Evolutionary conservation across 2,888 invertebrate species (phyloP), one percentile per base, ranked within the genome.

Genomic region (Cyclophora albipunctata): DNA sequence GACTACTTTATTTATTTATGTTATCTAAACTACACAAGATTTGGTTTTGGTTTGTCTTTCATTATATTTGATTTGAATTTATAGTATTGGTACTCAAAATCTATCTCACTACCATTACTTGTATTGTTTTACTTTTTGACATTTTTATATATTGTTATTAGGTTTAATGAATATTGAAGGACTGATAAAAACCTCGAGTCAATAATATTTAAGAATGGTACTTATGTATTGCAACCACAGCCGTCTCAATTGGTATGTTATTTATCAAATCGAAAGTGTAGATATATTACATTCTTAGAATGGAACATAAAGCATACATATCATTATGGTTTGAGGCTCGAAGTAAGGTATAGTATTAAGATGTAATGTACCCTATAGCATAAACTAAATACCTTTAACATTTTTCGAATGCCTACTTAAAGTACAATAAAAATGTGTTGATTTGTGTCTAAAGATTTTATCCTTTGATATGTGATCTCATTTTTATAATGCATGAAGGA

Each of bases 401-500:
- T 85, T 84, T 84, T 78, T 67, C 84, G 84, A 80, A 84, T 82
- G 86, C 75, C 63, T 65, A 66, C 67, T 59, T 70, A 67, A 76
- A 80, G 83, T 85, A 85, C 84, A 84, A 87, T 84, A 81, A 71
- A 60, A 69, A 69, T 68, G 66, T 72, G 76, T 83, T 81, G 73
- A 69, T 79, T 78, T 77, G 71, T 79, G 74, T 79, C 69, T 71
- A 68, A 72, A 79, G 65, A 66, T 75, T 80, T 80, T 80, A 82
- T 81, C 74, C 73, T 76, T 77, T 78, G 75, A 81, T 78, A 78
- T 68, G 69, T 83, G 85, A 84, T 84, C 85, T 83, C 84, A 73
- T 77, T 75, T 75, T 69, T 77, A 70, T 71, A 64, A 68, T 75
- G 73, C 73, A 75, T 78, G 75, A 37, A 20, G 37, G 67, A 67